Evolutionary conservation across 2,113 vertebrate genomes (phyloP).

Genomic region (Cephalopterus ornatus): DNA sequence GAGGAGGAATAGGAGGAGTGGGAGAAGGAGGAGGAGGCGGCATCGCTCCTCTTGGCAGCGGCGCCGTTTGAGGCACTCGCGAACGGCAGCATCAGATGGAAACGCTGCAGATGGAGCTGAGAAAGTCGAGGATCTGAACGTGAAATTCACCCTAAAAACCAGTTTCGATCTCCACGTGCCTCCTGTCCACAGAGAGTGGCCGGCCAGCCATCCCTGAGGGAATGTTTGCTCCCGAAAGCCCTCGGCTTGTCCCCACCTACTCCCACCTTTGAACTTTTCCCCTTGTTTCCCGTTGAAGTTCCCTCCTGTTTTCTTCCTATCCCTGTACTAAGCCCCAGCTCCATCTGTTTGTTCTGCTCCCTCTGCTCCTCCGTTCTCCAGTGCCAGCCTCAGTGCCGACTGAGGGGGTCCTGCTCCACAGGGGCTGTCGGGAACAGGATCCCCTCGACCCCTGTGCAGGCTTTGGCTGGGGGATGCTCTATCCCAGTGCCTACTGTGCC

Average conservation of each 20-base stretch:
- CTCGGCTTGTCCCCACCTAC: rapidly evolving
- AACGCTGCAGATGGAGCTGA: not conserved
- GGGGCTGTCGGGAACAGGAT: not conserved
- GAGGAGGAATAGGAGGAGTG: not conserved
- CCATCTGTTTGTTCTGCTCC: not conserved
- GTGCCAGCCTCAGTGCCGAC: rapidly evolving
- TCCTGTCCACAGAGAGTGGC: not conserved
- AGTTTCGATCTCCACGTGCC: not conserved
- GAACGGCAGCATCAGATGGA: not conserved
- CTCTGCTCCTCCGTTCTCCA: not conserved
- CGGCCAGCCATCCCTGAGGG: not conserved
- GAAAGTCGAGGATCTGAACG: not conserved
- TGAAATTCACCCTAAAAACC: not conserved
- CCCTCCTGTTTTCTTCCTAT: not conserved
- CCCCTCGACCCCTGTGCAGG: rapidly evolving
- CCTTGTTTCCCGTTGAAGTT: not conserved
- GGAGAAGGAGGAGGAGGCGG: not conserved
- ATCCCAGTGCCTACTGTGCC: not conserved
- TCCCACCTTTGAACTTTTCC: not conserved
- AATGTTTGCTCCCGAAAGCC: not conserved
- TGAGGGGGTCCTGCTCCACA: rapidly evolving
- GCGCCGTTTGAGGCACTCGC: rapidly evolving
- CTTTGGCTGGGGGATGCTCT: not conserved
- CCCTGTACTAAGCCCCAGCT: not conserved
- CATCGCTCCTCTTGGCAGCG: not conserved